A percentile compares a stretch with the other conserved stretches of the same genome.
These are phyloP conservation scores for Columba janthina DNA, from an alignment of 2,113 vertebrate genomes.

Conservation along the genomic window DNA sequence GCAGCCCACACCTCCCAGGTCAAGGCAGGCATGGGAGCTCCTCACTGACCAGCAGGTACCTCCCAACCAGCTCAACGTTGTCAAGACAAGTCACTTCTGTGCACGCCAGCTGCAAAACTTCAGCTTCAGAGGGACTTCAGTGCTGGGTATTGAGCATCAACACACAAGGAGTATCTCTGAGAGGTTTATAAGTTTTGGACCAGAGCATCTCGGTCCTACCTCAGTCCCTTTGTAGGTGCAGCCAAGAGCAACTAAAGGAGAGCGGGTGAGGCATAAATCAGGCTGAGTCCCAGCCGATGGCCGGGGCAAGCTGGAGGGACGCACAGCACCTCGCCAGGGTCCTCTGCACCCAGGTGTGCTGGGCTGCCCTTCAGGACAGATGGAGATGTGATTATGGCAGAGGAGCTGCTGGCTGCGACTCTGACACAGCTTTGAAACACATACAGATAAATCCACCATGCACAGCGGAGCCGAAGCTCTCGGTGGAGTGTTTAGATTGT, in stretches of 20 bases:
- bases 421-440: neutral
- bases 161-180: neutral
- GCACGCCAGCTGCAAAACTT: neutral
- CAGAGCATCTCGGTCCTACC: neutral
- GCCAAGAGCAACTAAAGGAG: neutral
- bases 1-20: neutral
- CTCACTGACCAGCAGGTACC: neutral
- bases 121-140: neutral
- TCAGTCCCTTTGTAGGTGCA: neutral
- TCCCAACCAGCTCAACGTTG: neutral
- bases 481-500: neutral
- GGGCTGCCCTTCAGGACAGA: neutral
- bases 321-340: fast-evolving
- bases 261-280: neutral
- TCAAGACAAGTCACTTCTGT: neutral
- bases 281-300: fast-evolving
- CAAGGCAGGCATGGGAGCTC: neutral
- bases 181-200: neutral
- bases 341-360: neutral
- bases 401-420: neutral
- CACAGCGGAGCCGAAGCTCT: neutral
- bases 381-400: neutral
- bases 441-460: neutral
- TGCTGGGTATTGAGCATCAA: fast-evolving
- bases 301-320: neutral